Evolutionary conservation across 1,140 invertebrate species (phyloP), one percentile per base, ranked within the genome.

Genomic region (Drosophila orosa): DNA sequence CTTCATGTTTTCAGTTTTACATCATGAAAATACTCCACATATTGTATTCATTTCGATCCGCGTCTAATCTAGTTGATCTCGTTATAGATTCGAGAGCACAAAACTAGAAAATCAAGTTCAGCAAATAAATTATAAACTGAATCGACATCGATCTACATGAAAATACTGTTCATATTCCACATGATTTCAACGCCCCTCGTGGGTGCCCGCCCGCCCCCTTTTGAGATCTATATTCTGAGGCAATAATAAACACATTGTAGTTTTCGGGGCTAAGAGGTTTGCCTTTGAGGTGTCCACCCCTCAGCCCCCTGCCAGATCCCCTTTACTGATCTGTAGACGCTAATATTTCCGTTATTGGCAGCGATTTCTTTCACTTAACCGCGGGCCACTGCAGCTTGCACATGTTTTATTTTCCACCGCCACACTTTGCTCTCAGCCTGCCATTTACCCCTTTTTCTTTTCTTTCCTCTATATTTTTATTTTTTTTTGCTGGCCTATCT

Each of bases 231-330:
- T 45, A 35, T 29, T 52, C 35, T 50, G 19, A 52, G 48, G 62
- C 83, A 65, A 85, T 86, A 86, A 86, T 86, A 86, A 87, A 86
- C 82, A 86, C 82, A 86, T 86, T 86, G 83, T 86, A 62, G 71
- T 78, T 66, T 69, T 69, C 37, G 47, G 40, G 24, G 29, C 42
- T 24, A 39, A 31, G 35, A 24, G 63, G 24, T 13, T 58, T 25
- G 65, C 54, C 78, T 82, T 66, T 63, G 68, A 56, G 69, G 33
- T 63, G 63, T 47, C 62, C 50, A 10, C 31, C 27, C 45, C 13
- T 1, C 45, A 12, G 13, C 17, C 62, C 37, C 59, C 45, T 9
- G 7, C 45, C 29, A 52, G 50, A 22, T 35, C 29, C 50, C 50
- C 50, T 15, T 54, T 52, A 17, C 22, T 29, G 48, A 81, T 67